phyloP scores from a whole-genome alignment of 2,888 invertebrate species.

The Pyrochroa serraticornis region DNA sequence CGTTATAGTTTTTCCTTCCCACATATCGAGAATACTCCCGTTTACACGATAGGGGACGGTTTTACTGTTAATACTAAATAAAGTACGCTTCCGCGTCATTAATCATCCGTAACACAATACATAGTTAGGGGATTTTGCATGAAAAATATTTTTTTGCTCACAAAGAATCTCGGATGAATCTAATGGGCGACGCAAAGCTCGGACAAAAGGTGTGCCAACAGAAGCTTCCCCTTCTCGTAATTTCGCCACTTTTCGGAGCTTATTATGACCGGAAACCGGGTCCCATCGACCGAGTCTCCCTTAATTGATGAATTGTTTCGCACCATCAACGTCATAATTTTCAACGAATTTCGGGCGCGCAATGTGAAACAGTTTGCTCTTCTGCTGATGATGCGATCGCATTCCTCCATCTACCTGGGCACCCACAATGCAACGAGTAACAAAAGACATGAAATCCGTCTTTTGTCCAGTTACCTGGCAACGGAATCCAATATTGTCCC shows the following conservation, averaged over 20 bases:
- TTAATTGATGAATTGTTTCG: conserved; percentile 26
- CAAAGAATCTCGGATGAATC: conserved; percentile 43
- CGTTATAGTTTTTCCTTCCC: conserved; percentile 26
- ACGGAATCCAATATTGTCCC: conserved; percentile 53
- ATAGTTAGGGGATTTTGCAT: conserved; percentile 51
- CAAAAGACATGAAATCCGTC: conserved; percentile 55
- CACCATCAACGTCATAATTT: conserved; percentile 24
- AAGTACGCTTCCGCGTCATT: conserved; percentile 47
- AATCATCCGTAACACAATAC: conserved; percentile 45
- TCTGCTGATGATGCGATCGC: conserved; percentile 33
- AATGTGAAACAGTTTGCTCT: conserved; percentile 6
- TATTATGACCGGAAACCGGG: not conserved
- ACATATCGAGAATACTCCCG: conserved; percentile 24
- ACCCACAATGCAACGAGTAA: conserved; percentile 54
- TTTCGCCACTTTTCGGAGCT: conserved; percentile 9
- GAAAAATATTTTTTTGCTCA: conserved; percentile 50
- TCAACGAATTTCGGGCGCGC: conserved; percentile 1
- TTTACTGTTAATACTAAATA: conserved; percentile 37
- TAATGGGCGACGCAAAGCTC: conserved; percentile 40
- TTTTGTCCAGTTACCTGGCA: conserved; percentile 55
- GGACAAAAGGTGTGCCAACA: conserved; percentile 37
- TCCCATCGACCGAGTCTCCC: too few relatives aligned
- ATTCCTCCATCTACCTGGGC: conserved; percentile 53
- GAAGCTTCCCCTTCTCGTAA: conserved; percentile 26
- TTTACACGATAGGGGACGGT: conserved; percentile 14